Evolutionary conservation across 2,113 vertebrate genomes (phyloP).

Genomic region (Gopherus flavomarginatus): DNA sequence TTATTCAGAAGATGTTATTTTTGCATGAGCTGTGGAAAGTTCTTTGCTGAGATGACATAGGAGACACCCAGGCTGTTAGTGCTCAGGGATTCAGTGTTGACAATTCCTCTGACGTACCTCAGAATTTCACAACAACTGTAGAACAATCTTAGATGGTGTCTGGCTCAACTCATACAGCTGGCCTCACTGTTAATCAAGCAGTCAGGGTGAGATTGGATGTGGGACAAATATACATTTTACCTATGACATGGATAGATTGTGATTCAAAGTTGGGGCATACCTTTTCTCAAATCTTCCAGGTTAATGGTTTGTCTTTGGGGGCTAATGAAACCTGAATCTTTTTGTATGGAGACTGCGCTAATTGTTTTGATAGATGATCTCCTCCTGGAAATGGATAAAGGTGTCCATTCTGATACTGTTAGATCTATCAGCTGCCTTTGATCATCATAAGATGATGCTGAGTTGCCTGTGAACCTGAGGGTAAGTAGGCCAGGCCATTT

Average conservation of each 20-base stretch:
- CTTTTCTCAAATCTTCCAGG: not conserved
- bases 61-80: not conserved
- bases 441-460: accelerated
- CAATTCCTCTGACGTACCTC: not conserved
- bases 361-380: not conserved
- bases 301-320: not conserved
- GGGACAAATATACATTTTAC: not conserved
- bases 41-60: not conserved
- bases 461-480: not conserved
- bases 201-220: not conserved
- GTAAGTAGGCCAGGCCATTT: not conserved
- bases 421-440: not conserved
- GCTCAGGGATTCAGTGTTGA: not conserved
- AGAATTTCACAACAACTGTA: not conserved
- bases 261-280: not conserved
- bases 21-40: not conserved
- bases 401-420: not conserved
- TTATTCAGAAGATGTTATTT: not conserved
- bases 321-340: not conserved
- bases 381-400: not conserved
- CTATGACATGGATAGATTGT: not conserved
- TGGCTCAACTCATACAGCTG: not conserved
- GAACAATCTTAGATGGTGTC: not conserved
- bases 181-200: not conserved
- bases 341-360: not conserved